These are phyloP conservation scores for Nasonia oneida DNA, from an alignment of 2,888 invertebrate species.

Conservation along the genomic window DNA sequence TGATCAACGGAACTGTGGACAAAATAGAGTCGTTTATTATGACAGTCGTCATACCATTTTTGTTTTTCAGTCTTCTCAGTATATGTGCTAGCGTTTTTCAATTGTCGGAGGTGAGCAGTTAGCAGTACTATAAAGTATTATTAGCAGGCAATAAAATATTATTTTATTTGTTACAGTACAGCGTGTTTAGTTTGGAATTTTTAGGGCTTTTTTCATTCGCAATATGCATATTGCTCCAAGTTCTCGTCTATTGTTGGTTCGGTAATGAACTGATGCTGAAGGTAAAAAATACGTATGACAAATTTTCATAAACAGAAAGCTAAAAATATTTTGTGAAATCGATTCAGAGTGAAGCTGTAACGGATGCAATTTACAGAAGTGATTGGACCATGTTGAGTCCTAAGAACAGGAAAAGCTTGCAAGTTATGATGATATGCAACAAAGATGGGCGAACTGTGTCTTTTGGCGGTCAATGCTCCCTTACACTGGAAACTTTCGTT, in stretches of 20 bases:
- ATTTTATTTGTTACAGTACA: slow-evolving; percentile 31
- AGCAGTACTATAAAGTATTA: background rate
- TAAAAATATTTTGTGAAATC: background rate
- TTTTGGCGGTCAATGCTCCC: slow-evolving; percentile 30
- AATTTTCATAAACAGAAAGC: background rate
- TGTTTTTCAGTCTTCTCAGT: slow-evolving; percentile 43
- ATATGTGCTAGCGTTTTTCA: slow-evolving; percentile 30
- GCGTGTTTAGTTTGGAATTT: slow-evolving; percentile 32
- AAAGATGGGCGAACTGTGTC: slow-evolving; percentile 26
- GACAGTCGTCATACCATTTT: slow-evolving; percentile 28
- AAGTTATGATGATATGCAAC: slow-evolving; percentile 32
- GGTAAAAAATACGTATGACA: background rate
- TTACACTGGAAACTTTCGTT: slow-evolving; percentile 31
- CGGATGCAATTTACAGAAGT: slow-evolving; percentile 20
- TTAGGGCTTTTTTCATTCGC: slow-evolving; percentile 8
- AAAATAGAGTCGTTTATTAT: slow-evolving; percentile 45
- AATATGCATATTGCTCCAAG: slow-evolving; percentile 21
- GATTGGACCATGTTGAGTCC: slow-evolving; percentile 19
- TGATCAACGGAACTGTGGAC: slow-evolving; percentile 18
- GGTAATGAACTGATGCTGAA: slow-evolving; percentile 37
- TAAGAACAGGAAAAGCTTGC: background rate
- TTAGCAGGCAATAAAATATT: background rate
- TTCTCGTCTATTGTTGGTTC: slow-evolving; percentile 47
- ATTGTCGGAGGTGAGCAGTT: slow-evolving; percentile 6
- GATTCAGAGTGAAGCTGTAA: slow-evolving; percentile 29